Base-by-base conservation (phyloP, 2,888 invertebrate genomes). In the Thereva unica region DNA sequence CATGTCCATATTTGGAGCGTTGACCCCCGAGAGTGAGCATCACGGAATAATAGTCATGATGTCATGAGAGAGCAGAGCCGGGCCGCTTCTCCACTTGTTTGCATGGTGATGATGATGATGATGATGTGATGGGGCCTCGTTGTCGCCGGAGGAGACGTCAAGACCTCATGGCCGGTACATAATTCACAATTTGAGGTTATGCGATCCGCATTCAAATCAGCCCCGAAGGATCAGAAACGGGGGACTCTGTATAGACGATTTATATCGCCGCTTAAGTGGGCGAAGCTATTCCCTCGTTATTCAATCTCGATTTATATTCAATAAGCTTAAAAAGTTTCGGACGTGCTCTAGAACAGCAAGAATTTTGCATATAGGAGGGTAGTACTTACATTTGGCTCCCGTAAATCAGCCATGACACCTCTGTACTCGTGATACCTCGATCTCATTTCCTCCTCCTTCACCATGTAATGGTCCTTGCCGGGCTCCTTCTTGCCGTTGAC, bases 381-480 rank as follows among this genome's bases (percentile, higher is more conserved):
- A 38, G 10, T 41, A 69, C 64, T 64, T 84, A 85, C 71, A 74
- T 75, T 61, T 84, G 80, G 45, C 84, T 85, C 41, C 83, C 83
- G 1, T 84, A 84, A n/a, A 79, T 82, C 73, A 83, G 81, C 47
- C 8, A 45, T n/a, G 40, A 49, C 8, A 5, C 72, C 71, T 67
- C 76, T 77, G 78, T 89, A 87, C 73, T 88, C 85, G 68, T 84
- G 84, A 78, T 87, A 83, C 66, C 85, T 77, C 45, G 84, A 80
- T 70, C 84, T 80, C 76, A 85, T 78, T 73, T 83, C 85, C 73
- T 84, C 84, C 73, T 85, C 85, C 55, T 82, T 80, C 49, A 83
- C 84, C 83, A 84, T 83, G 42, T 78, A 80, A 65, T 76, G 78
- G 68, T 73, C 75, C 75, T 72, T 77, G 70, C 68, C 8, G 72